phyloP scores from a whole-genome alignment of 2,113 vertebrate species.

The Strigops habroptila region DNA sequence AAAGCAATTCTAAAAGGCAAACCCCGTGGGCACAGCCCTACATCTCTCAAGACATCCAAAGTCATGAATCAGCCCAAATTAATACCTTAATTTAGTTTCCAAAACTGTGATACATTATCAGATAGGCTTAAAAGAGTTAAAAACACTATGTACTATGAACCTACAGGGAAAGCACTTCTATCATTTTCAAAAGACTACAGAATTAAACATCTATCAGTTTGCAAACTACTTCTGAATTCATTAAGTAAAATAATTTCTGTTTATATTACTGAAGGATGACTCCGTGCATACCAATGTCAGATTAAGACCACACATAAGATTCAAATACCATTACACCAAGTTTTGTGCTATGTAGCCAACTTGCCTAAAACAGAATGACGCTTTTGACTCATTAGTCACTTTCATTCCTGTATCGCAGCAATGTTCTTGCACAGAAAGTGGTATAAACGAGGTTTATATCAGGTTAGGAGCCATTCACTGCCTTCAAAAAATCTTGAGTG shows the following conservation, averaged over 20 bases:
- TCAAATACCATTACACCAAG: neutral
- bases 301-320: neutral
- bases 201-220: neutral
- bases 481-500: neutral
- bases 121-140: neutral
- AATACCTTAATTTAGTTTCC: neutral
- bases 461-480: neutral
- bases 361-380: neutral
- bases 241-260: neutral
- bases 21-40: neutral
- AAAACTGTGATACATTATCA: neutral
- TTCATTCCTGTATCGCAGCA: neutral
- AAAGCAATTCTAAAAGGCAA: neutral
- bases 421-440: neutral
- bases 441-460: neutral
- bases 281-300: neutral
- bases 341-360: neutral
- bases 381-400: neutral
- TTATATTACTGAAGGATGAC: neutral
- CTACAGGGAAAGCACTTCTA: neutral
- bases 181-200: neutral
- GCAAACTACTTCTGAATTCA: neutral
- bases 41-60: neutral
- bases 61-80: neutral
- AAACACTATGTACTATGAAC: neutral